Percentiles rank a stretch among this genome's conserved stretches.
Conservation (phyloP, 2,113 vertebrate species). For the Pterocles orientalis region DNA sequence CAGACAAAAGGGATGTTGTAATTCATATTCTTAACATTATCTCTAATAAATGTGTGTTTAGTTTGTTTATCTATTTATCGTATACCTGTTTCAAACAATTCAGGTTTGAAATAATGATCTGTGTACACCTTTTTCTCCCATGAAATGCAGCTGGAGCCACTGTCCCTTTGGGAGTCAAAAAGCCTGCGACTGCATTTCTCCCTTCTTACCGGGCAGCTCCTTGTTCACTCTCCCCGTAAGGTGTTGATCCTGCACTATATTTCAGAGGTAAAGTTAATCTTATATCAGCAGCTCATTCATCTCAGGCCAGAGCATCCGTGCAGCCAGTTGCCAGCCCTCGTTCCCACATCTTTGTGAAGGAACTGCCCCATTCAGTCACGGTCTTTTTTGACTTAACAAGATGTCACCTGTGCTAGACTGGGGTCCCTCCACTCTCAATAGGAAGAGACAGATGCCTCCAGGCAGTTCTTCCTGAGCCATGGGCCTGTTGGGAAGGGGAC, state of each 20-base stretch:
- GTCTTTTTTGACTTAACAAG: neutral
- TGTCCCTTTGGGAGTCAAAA: neutral
- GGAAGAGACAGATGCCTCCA: neutral
- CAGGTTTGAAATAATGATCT: neutral
- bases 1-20: neutral
- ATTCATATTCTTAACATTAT: neutral
- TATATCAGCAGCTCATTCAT: neutral
- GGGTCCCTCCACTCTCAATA: neutral
- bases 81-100: neutral
- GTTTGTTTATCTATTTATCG: neutral
- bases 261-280: neutral
- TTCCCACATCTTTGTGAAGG: neutral
- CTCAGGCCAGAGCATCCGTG: neutral
- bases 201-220: neutral
- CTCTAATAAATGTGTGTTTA: neutral
- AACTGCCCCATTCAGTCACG: neutral
- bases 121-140: neutral
- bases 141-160: neutral
- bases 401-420: neutral
- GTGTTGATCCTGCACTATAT: neutral
- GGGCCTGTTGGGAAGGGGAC: neutral
- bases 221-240: neutral
- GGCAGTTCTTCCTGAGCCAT: neutral
- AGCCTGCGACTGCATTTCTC: neutral
- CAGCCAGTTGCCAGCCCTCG: neutral